A percentile compares a stretch with the other conserved stretches of the same genome.
These are phyloP conservation scores for Argyresthia goedartella DNA, from an alignment of 2,888 invertebrate genomes.

Conservation along the genomic window DNA sequence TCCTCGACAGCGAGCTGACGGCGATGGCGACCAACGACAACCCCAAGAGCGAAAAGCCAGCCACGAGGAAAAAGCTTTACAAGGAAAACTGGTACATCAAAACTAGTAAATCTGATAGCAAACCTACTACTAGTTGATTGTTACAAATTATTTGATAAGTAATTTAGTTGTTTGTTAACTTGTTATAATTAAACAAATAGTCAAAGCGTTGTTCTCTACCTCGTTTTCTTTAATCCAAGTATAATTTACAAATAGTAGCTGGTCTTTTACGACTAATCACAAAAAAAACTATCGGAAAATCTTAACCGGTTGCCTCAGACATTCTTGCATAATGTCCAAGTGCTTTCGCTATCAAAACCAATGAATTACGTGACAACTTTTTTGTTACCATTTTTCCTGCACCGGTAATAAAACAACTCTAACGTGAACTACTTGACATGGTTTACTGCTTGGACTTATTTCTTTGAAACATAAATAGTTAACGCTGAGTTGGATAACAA, in stretches of 20 bases:
- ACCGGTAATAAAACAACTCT: slow-evolving; percentile 16
- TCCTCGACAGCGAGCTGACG: slow-evolving; percentile 52
- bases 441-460: slow-evolving; percentile 15
- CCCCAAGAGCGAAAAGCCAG: slow-evolving; percentile 51
- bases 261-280: too few relatives aligned
- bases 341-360: slow-evolving; percentile 32
- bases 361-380: slow-evolving; percentile 53
- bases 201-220: neutral
- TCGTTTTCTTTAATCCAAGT: too few relatives aligned
- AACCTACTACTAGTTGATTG: slow-evolving; percentile 50
- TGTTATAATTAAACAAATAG: neutral
- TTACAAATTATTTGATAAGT: slow-evolving; percentile 35
- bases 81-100: slow-evolving; percentile 63
- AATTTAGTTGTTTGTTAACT: slow-evolving; percentile 13
- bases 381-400: slow-evolving; percentile 31
- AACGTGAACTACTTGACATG: slow-evolving; percentile 31
- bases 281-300: neutral
- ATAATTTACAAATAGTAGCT: too few relatives aligned
- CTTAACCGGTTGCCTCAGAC: neutral
- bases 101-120: slow-evolving; percentile 48
- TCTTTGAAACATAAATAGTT: neutral
- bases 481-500: too few relatives aligned
- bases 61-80: slow-evolving; percentile 50
- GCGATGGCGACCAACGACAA: slow-evolving; percentile 53
- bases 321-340: too few relatives aligned